A percentile compares a stretch with the other conserved stretches of the same genome.
phyloP scores from a whole-genome alignment of 2,797 vertebrate genomes.

The Spinus pinus region DNA sequence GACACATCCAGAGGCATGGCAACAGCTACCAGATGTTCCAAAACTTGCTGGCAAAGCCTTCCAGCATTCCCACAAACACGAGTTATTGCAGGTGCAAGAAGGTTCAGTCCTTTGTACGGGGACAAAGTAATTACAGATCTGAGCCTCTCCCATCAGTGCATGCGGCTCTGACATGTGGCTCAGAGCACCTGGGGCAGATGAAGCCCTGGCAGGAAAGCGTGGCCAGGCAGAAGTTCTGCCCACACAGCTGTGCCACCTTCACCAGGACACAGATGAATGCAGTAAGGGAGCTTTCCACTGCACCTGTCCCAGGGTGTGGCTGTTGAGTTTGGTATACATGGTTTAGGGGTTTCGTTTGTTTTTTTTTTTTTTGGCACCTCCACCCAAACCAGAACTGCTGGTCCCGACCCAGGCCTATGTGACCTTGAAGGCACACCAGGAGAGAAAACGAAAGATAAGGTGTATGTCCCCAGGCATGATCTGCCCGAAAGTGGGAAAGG shows the following conservation, averaged over 20 bases:
- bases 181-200: not conserved
- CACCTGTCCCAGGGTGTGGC: not conserved
- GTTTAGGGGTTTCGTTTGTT: not conserved
- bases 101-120: not conserved
- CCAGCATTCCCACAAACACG: not conserved
- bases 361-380: not conserved
- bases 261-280: not conserved
- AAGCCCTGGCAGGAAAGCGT: not conserved
- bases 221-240: not conserved
- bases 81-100: not conserved
- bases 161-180: not conserved
- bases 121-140: not conserved
- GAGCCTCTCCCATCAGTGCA: not conserved
- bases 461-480: accelerated
- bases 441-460: not conserved
- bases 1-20: not conserved
- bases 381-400: not conserved
- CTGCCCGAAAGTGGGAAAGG: not conserved
- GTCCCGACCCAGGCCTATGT: not conserved
- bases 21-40: not conserved
- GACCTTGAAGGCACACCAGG: not conserved
- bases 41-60: not conserved
- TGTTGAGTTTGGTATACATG: not conserved
- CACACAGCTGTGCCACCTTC: not conserved
- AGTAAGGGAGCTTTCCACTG: not conserved